Percentiles rank a stretch among this genome's conserved stretches.
Evolutionary conservation across 1,140 invertebrate genomes (phyloP).

Genomic region (Anastatus disparis): DNA sequence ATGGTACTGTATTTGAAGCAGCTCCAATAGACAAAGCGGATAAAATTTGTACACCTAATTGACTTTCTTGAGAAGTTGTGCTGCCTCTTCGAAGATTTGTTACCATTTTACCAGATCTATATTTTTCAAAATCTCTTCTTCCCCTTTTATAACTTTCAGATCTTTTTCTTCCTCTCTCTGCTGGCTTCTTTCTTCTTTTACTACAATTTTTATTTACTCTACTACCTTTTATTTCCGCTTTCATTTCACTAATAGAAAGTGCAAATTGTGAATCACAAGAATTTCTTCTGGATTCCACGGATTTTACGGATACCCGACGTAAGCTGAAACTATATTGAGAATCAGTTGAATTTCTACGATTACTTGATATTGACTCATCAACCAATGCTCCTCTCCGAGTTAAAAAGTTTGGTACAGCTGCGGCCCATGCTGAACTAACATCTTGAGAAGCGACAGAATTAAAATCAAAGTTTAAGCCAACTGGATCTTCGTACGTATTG

Average conservation of each 20-base stretch:
- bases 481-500: constrained; percentile 88
- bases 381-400: constrained; percentile 82
- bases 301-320: constrained; percentile 83
- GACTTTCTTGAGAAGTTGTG: constrained; percentile 82
- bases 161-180: constrained; percentile 40
- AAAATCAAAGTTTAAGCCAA: constrained; percentile 86
- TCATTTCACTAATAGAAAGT: constrained; percentile 83
- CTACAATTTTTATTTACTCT: constrained; percentile 60
- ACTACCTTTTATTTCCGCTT: constrained; percentile 69
- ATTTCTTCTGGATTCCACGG: constrained; percentile 83
- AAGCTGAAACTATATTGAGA: constrained; percentile 85
- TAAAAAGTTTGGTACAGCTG: constrained; percentile 86
- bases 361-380: constrained; percentile 71
- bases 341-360: constrained; percentile 73
- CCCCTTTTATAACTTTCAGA: constrained; percentile 42
- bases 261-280: constrained; percentile 87
- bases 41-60: constrained; percentile 72
- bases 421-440: constrained; percentile 86
- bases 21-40: constrained; percentile 64
- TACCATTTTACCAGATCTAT: constrained; percentile 63
- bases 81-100: constrained; percentile 73
- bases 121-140: constrained; percentile 55
- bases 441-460: constrained; percentile 82
- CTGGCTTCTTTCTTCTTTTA: constrained; percentile 37
- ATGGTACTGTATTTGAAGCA: constrained; percentile 61